Conservation (phyloP, 2,888 invertebrate genomes). For the Epinotia bilunana region DNA sequence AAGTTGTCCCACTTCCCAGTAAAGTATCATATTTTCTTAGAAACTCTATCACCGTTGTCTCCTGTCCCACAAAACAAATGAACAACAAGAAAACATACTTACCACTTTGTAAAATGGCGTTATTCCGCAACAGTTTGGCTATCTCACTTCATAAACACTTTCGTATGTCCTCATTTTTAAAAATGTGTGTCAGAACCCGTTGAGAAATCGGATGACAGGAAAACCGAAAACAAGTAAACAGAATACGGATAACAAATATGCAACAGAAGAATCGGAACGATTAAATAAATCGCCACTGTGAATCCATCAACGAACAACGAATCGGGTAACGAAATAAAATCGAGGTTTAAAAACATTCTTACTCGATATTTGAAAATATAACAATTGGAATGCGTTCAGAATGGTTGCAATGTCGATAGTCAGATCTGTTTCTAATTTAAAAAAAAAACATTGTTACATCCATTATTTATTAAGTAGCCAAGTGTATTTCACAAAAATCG, state of each 20-base stretch:
- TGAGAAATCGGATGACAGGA: constrained; percentile 29
- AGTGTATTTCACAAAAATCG: too few species aligned
- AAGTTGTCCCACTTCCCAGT: too few species aligned
- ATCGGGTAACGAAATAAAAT: constrained; percentile 4
- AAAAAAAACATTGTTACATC: neutral
- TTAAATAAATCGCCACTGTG: constrained; percentile 17
- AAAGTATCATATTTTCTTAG: neutral
- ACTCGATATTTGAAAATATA: constrained; percentile 35
- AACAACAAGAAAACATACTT: neutral
- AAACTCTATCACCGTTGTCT: neutral
- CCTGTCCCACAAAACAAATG: neutral
- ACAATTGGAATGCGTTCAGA: constrained; percentile 30
- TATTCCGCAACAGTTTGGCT: neutral
- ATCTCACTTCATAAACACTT: constrained; percentile 1
- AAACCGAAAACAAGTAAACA: constrained; percentile 19
- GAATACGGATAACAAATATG: neutral
- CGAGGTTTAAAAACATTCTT: constrained; percentile 18
- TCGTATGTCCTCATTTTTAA: neutral
- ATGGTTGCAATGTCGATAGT: neutral
- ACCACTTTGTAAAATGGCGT: neutral
- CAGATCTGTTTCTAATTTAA: constrained; percentile 5
- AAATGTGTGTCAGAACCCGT: constrained; percentile 17
- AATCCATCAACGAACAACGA: constrained; percentile 26
- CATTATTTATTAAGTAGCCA: too few species aligned
- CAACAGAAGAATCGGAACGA: constrained; percentile 13